phyloP scores from a whole-genome alignment of 2,888 invertebrate genomes.

The Tineola bisselliella region DNA sequence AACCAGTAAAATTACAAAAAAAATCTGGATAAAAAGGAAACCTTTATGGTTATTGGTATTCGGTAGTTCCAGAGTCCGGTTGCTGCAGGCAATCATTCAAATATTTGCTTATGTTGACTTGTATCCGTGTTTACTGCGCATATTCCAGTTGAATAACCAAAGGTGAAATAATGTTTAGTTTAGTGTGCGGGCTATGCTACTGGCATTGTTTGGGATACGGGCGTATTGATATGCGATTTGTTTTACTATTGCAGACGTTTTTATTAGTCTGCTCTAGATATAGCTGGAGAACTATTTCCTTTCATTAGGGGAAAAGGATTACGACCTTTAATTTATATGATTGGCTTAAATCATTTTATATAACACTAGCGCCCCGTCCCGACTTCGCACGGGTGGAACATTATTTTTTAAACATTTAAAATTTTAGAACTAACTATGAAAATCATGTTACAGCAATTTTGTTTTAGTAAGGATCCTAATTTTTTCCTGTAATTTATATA shows the following conservation, averaged over 20 bases:
- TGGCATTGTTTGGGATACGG: background rate
- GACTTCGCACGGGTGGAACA: too few species aligned
- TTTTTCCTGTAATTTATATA: too few species aligned
- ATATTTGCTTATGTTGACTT: slow-evolving; percentile 36
- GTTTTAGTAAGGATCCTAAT: too few species aligned
- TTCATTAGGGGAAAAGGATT: too few species aligned
- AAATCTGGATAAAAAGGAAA: too few species aligned
- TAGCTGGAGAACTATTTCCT: background rate
- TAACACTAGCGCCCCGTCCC: too few species aligned
- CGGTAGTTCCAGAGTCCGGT: slow-evolving; percentile 18
- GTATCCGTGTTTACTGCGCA: slow-evolving; percentile 25
- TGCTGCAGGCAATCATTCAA: slow-evolving; percentile 39
- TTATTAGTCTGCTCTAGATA: background rate
- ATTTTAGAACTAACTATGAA: too few species aligned
- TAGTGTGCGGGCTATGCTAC: slow-evolving; percentile 19
- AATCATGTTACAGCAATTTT: too few species aligned
- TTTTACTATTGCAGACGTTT: background rate
- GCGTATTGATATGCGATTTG: background rate
- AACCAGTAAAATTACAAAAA: too few species aligned
- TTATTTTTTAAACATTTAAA: too few species aligned
- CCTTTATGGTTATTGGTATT: background rate
- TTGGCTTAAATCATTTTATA: too few species aligned
- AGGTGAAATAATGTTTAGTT: slow-evolving; percentile 34
- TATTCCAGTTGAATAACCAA: slow-evolving; percentile 30
- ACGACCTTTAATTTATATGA: too few species aligned